Conservation (phyloP, 2,113 vertebrate genomes). For the Thermophis baileyi region DNA sequence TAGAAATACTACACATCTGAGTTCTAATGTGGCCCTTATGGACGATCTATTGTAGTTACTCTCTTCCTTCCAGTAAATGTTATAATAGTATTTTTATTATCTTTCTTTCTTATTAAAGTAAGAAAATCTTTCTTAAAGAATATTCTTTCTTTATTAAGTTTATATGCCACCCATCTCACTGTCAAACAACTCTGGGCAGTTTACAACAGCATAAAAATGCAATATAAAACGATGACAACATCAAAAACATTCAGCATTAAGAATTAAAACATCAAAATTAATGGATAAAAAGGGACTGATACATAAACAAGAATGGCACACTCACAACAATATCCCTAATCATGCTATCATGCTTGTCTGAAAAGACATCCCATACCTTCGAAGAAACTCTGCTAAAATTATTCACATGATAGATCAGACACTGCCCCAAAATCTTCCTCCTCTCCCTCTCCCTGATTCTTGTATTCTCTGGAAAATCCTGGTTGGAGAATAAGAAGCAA, state of each 20-base stretch:
- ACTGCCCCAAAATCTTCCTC: constrained; percentile 19
- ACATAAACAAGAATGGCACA: neutral
- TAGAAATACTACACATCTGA: neutral
- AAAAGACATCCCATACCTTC: constrained; percentile 3
- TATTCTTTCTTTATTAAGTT: neutral
- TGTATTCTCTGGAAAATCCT: constrained; percentile 38
- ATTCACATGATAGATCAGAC: constrained; percentile 12
- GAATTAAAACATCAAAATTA: neutral
- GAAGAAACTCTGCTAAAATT: constrained; percentile 9
- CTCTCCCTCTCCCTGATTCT: constrained; percentile 3
- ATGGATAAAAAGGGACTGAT: neutral
- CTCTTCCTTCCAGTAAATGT: neutral
- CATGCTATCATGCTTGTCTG: constrained; percentile 3
- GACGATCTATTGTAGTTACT: neutral
- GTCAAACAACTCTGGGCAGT: neutral
- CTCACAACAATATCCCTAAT: neutral
- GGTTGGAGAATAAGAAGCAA: constrained; percentile 23
- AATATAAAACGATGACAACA: neutral
- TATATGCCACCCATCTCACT: neutral
- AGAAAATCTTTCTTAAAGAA: neutral
- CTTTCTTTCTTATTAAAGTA: neutral
- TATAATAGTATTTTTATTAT: neutral
- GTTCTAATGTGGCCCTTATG: constrained; percentile 2
- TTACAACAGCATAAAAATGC: neutral
- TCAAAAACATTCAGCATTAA: neutral